These are phyloP conservation scores for Diabrotica virgifera DNA, from an alignment of 1,140 invertebrate genomes.

Conservation along the genomic window DNA sequence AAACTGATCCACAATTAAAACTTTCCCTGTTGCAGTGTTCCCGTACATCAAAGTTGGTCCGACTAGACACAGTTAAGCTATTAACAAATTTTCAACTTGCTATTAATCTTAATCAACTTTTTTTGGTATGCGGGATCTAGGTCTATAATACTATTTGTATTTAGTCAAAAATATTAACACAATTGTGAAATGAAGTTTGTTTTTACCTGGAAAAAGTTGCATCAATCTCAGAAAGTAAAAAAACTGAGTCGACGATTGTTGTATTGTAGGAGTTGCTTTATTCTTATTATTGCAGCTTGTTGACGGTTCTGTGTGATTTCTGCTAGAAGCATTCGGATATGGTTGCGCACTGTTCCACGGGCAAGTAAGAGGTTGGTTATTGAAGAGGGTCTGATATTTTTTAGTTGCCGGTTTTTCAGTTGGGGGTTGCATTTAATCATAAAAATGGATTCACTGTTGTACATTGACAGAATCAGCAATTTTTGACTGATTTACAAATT, in stretches of 20 bases:
- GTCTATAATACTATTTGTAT: too few relatives aligned
- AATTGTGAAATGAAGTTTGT: too few relatives aligned
- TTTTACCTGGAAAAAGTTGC: conserved; percentile 41
- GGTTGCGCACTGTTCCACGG: conserved; percentile 35
- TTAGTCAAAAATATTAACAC: too few relatives aligned
- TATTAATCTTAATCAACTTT: too few relatives aligned
- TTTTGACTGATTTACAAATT: neutral
- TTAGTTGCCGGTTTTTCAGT: neutral
- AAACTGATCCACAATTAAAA: too few relatives aligned
- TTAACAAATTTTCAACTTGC: too few relatives aligned
- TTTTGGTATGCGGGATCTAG: too few relatives aligned
- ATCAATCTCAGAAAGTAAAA: conserved; percentile 45
- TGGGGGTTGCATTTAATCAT: neutral
- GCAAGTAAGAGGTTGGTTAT: conserved; percentile 33
- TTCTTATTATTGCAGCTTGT: neutral
- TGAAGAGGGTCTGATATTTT: conserved; percentile 11
- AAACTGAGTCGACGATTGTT: conserved; percentile 39
- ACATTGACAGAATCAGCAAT: neutral
- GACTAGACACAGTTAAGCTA: too few relatives aligned
- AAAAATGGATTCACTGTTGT: neutral
- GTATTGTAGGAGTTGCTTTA: conserved; percentile 17
- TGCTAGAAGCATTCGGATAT: conserved; percentile 29
- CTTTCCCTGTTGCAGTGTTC: too few relatives aligned
- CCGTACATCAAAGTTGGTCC: too few relatives aligned
- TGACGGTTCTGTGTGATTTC: conserved; percentile 27